A percentile compares a stretch with the other conserved stretches of the same genome.
phyloP scores from a whole-genome alignment of 2,888 invertebrate species.

The Hydraecia micacea region DNA sequence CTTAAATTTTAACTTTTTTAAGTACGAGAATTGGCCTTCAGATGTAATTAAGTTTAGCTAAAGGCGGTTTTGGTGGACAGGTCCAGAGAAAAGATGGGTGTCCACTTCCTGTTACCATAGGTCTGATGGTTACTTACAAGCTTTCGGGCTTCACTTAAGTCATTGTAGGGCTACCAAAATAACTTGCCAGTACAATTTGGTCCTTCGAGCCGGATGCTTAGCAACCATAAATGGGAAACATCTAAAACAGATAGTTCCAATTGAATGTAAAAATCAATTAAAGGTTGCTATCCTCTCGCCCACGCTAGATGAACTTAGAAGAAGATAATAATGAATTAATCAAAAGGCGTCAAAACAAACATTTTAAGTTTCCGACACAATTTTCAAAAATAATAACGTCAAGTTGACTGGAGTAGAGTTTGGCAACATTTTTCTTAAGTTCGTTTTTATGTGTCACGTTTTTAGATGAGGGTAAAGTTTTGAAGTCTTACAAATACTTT shows the following conservation, averaged over 20 bases:
- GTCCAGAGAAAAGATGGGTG: neutral
- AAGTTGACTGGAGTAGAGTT: neutral
- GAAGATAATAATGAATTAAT: slow-evolving; percentile 17
- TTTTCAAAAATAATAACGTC: slow-evolving; percentile 8
- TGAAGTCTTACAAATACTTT: slow-evolving; percentile 50
- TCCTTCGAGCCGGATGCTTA: slow-evolving; percentile 31
- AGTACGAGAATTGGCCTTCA: neutral
- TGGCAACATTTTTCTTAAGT: slow-evolving; percentile 19
- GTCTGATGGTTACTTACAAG: neutral
- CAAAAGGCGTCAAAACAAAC: slow-evolving; percentile 2
- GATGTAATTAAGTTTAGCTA: neutral
- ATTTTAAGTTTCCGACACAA: neutral
- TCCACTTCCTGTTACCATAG: neutral
- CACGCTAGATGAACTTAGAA: neutral
- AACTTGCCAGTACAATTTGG: neutral
- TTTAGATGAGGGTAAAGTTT: slow-evolving; percentile 35
- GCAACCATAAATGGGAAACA: neutral
- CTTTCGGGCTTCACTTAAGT: neutral
- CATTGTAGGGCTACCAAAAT: neutral
- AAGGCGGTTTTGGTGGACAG: neutral
- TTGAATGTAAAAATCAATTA: neutral
- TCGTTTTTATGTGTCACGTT: slow-evolving; percentile 33
- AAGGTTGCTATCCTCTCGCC: neutral
- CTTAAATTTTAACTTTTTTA: neutral
- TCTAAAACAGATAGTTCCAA: neutral